A percentile compares a stretch with the other conserved stretches of the same genome.
Conservation (phyloP, 2,113 vertebrate species). For the Actenoides hombroni region DNA sequence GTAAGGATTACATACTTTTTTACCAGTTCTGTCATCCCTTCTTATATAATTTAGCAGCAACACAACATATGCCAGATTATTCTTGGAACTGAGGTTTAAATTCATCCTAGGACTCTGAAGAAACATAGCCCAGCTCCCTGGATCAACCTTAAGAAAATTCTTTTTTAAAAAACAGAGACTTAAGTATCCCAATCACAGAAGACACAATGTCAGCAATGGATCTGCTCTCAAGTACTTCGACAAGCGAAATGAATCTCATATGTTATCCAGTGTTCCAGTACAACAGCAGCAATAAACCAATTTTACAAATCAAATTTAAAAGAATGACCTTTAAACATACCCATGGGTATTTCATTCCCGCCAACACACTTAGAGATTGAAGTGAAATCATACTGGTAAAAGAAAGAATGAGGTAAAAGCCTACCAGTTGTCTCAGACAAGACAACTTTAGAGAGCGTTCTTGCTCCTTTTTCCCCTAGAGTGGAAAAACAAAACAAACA, state of each 20-base stretch:
- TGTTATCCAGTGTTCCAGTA: background rate
- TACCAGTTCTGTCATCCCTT: background rate
- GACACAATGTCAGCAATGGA: rapidly evolving
- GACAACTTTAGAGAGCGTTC: background rate
- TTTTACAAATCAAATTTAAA: background rate
- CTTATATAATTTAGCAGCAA: background rate
- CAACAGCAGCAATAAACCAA: background rate
- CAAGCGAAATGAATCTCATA: background rate
- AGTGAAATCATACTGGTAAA: background rate
- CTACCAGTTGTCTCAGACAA: background rate
- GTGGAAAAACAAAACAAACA: background rate
- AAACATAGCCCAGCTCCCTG: background rate
- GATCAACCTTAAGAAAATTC: background rate
- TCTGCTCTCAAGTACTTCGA: background rate
- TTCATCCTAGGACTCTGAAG: background rate
- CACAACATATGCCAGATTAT: background rate
- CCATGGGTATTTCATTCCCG: background rate
- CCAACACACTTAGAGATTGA: background rate
- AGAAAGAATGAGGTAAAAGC: background rate
- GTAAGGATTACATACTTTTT: background rate
- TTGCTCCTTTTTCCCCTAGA: background rate
- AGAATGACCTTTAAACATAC: background rate
- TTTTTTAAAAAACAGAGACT: background rate
- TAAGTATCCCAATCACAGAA: background rate
- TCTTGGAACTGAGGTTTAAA: background rate